Percentiles rank a stretch among this genome's conserved stretches.
Conservation (phyloP, 2,113 vertebrate genomes). For the Microcebus griseorufus region DNA sequence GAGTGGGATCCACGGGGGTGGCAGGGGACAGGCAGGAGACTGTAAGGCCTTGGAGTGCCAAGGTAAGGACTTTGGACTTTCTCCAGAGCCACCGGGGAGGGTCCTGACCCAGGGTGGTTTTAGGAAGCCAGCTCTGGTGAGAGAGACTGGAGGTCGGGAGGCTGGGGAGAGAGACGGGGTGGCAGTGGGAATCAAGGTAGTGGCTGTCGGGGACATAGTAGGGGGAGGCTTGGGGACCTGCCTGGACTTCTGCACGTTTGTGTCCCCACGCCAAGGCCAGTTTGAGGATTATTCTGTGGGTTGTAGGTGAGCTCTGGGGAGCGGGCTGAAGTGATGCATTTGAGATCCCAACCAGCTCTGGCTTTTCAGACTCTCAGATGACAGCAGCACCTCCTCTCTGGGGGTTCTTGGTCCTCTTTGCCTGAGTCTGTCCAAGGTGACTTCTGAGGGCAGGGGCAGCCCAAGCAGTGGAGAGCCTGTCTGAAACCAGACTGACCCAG, state of each 20-base stretch:
- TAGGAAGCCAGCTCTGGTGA: neutral
- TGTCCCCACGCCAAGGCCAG: neutral
- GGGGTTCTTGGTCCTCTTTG: neutral
- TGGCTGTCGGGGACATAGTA: neutral
- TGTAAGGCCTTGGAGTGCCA: neutral
- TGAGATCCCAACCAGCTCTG: neutral
- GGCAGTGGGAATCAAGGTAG: neutral
- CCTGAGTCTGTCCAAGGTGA: neutral
- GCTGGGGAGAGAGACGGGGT: neutral
- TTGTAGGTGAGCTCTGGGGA: neutral
- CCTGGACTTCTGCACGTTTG: neutral
- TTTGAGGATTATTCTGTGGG: neutral
- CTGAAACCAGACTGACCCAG: neutral
- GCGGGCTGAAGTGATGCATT: neutral
- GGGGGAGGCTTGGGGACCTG: neutral
- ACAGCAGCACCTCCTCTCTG: neutral
- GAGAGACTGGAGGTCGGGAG: neutral
- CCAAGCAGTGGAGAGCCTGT: neutral
- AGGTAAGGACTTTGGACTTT: neutral
- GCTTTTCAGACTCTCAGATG: neutral
- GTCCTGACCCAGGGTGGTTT: neutral
- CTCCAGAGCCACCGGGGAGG: neutral
- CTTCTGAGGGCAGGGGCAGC: neutral
- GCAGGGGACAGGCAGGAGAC: neutral
- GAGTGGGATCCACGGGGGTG: neutral